Evolutionary conservation across 2,888 invertebrate species (phyloP).

Genomic region (Resseliella maxima): DNA sequence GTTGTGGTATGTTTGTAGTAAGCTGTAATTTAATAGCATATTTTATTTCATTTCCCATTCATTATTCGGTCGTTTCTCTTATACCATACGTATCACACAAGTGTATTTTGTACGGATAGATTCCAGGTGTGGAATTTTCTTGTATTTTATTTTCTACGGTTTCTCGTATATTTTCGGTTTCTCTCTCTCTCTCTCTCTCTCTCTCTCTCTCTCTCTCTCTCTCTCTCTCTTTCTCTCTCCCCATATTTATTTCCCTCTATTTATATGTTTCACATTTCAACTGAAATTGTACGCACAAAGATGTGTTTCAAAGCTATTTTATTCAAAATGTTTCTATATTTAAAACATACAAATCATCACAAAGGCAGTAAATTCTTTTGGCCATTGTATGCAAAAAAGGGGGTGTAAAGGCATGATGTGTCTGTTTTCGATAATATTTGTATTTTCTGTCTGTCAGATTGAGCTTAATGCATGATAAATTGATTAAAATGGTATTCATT

Average conservation of each 20-base stretch:
- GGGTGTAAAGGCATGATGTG: neutral
- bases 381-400: neutral
- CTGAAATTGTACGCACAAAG: neutral
- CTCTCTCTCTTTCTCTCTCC: neutral
- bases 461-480: constrained; percentile 11
- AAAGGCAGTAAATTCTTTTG: neutral
- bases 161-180: neutral
- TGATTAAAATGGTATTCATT: constrained; percentile 23
- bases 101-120: neutral
- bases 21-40: constrained; percentile 15
- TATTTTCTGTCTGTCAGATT: neutral
- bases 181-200: neutral
- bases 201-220: neutral
- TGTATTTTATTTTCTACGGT: no score
- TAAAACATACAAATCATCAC: neutral
- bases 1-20: neutral
- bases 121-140: neutral
- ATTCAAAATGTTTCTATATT: neutral
- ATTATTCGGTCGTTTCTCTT: constrained; percentile 23
- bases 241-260: no score
- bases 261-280: neutral
- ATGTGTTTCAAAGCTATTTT: neutral
- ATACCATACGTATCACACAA: neutral
- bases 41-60: constrained; percentile 20
- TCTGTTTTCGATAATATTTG: neutral